phyloP scores from a whole-genome alignment of 2,797 vertebrate species.

The Pseudochaenichthys georgianus region DNA sequence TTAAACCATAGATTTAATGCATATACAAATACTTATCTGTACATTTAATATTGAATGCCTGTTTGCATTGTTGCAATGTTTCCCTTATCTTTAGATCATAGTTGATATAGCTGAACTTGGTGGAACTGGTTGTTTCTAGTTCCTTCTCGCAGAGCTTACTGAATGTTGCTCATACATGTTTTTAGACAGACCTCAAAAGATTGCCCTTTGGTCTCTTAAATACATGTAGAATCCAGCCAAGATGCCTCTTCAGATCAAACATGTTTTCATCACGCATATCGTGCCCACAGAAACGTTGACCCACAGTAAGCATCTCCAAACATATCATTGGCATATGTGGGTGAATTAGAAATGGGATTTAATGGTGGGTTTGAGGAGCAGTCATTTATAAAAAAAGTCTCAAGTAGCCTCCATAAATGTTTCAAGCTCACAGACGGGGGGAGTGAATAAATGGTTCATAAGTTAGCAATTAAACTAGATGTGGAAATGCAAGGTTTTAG shows the following conservation, averaged over 20 bases:
- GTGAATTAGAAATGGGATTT: slow-evolving; percentile 49
- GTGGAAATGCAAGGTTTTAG: slow-evolving; percentile 45
- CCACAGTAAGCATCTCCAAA: slow-evolving; percentile 32
- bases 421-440: slow-evolving; percentile 40
- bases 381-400: slow-evolving; percentile 41
- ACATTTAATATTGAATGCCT: too few relatives aligned
- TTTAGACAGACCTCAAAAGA: background rate
- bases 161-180: background rate
- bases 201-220: background rate
- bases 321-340: slow-evolving; percentile 23
- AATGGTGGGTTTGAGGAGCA: slow-evolving; percentile 36
- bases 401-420: slow-evolving; percentile 39
- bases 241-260: background rate
- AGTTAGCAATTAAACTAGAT: slow-evolving; percentile 24
- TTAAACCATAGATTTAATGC: too few relatives aligned
- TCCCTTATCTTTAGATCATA: too few relatives aligned
- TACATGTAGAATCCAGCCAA: background rate
- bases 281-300: background rate
- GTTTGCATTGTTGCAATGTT: too few relatives aligned
- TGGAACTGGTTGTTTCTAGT: too few relatives aligned
- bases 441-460: slow-evolving; percentile 37
- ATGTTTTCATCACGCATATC: slow-evolving; percentile 13
- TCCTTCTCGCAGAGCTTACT: too few relatives aligned
- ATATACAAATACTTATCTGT: too few relatives aligned
- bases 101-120: too few relatives aligned